Base-by-base conservation (phyloP, 2,888 invertebrate species). In the Dendrolimus houi region DNA sequence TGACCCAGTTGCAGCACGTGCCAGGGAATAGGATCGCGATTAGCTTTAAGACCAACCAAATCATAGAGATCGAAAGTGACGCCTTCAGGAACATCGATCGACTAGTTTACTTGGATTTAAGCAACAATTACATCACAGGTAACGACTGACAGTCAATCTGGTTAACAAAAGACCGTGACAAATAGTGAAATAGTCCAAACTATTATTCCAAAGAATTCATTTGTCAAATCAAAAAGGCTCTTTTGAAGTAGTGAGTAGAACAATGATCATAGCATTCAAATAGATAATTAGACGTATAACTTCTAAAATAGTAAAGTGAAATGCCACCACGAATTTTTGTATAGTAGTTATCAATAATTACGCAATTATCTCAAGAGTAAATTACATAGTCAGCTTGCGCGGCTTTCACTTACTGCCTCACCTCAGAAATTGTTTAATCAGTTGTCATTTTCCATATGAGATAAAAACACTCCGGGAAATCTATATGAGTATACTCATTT, bases 41-140 rank as follows among this genome's bases (percentile, higher is more conserved):
- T 63, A 88, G 82, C 59, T 91, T 92, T 67, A 87, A 90, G 61
- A 81, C 86, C 52, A 93, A 93, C 70, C 74, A 79, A 60, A 91
- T 93, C 41, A 71, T 72, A 14, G 88, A 91, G 59, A 85, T 93
- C 58, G 86, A 85, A 17, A 82, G 85, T 47, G 90, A 91, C 54
- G 83, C 92, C 1, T 93, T 93, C 70, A 83, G 83, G 56, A 86
- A 90, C 61, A 75, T 92, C 42, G 77, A 84, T 56, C 82, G 85
- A 54, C 73, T 93, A 52, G 86, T 88, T 54, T 92, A 88, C 63
- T 78, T 93, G 69, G 93, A 93, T 72, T 76, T 93, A 61, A 92
- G 93, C 77, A 87, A 92, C 66, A 93, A 93, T 69, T 70, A 70
- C 40, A 81, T 93, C 58, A 83, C 90, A 68, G 92, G 93, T 93